Evolutionary conservation across 2,113 vertebrate species (phyloP).

Genomic region (Lucifuga dentata): DNA sequence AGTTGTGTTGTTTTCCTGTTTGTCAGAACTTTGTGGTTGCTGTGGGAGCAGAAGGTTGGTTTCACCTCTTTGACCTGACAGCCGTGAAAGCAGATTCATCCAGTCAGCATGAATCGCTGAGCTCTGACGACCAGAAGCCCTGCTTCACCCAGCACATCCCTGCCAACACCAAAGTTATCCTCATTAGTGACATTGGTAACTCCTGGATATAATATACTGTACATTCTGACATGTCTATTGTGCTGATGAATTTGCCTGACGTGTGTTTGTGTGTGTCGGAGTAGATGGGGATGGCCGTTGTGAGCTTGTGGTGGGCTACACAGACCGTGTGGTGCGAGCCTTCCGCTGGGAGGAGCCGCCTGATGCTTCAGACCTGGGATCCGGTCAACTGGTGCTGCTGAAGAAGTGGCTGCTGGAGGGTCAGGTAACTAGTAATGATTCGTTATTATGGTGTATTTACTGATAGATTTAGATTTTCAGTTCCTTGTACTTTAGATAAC

Average conservation of each 20-base stretch:
- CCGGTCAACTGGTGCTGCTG: slow-evolving; percentile 90
- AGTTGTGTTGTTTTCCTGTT: not conserved
- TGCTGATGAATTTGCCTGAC: not conserved
- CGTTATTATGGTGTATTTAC: no score
- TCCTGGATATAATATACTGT: no score
- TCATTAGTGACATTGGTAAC: slow-evolving; percentile 96
- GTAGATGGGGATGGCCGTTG: slow-evolving; percentile 94
- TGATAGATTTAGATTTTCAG: no score
- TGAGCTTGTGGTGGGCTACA: slow-evolving; percentile 96
- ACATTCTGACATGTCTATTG: not conserved
- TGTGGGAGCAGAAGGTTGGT: slow-evolving; percentile 96
- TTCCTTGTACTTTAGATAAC: no score
- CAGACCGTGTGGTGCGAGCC: slow-evolving; percentile 95
- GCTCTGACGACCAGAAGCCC: slow-evolving; percentile 89
- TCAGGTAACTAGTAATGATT: slow-evolving; percentile 90
- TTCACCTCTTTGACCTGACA: slow-evolving; percentile 94
- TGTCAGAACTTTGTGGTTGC: slow-evolving; percentile 93
- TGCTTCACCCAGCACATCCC: slow-evolving; percentile 96
- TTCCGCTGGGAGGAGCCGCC: slow-evolving; percentile 93
- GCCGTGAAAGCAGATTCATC: slow-evolving; percentile 83
- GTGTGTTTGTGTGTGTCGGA: not conserved
- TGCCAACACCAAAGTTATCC: slow-evolving; percentile 97
- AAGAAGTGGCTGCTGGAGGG: slow-evolving; percentile 98
- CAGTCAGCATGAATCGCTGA: slow-evolving; percentile 85
- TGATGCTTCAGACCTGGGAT: slow-evolving; percentile 82